Conservation (phyloP, 2,888 invertebrate species). For the Trichopoda pennipes region DNA sequence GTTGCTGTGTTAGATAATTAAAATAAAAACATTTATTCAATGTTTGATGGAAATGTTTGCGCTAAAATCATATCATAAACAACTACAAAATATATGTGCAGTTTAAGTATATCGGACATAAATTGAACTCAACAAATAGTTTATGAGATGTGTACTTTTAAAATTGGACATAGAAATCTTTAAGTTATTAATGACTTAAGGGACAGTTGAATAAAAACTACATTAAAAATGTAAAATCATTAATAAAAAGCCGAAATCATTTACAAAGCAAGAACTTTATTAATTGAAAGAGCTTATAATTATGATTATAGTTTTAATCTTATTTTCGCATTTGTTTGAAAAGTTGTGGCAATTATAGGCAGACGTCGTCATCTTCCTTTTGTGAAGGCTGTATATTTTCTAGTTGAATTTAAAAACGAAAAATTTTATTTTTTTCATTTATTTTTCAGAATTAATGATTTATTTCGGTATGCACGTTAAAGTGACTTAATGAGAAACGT, state of each 20-base stretch:
- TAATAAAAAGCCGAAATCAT: background rate
- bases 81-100: background rate
- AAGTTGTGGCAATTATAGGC: slow-evolving; percentile 15
- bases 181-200: slow-evolving; percentile 2
- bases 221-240: background rate
- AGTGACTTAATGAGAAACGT: slow-evolving; percentile 44
- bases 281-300: slow-evolving; percentile 15
- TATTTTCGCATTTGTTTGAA: slow-evolving; percentile 6
- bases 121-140: slow-evolving; percentile 22
- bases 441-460: slow-evolving; percentile 57
- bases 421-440: no score
- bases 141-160: slow-evolving; percentile 6
- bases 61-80: background rate
- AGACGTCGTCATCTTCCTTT: slow-evolving; percentile 9
- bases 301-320: slow-evolving; percentile 24
- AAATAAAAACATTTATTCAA: slow-evolving; percentile 18
- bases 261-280: background rate
- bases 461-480: slow-evolving; percentile 53
- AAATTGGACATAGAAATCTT: background rate
- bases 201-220: background rate
- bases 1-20: slow-evolving; percentile 51
- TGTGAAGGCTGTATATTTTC: slow-evolving; percentile 4
- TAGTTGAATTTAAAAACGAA: slow-evolving; percentile 5
- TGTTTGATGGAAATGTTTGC: slow-evolving; percentile 41
- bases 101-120: background rate